Base-by-base conservation (phyloP, 2,888 invertebrate genomes). In the Acleris literana region DNA sequence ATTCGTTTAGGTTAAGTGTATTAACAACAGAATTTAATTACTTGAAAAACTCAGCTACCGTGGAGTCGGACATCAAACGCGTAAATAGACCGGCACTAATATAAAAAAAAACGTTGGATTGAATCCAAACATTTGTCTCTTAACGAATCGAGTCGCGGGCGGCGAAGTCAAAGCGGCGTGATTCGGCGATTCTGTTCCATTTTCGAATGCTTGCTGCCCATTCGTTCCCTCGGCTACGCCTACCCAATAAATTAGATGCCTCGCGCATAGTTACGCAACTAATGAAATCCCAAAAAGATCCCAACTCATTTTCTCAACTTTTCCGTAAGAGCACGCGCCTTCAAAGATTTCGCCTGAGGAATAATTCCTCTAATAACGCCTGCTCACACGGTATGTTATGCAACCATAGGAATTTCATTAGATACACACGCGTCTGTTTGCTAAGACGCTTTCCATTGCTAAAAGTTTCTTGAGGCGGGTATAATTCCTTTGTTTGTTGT, bases 401-500 rank as follows among this genome's bases (percentile, higher is more conserved):
- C 92, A 91, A 92, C 92, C 92, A 91, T 92, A 90, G 92, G 92
- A 92, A 92, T 92, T 92, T 92, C 92, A 92, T 92, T 92, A 92
- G 90, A 92, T 92, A 92, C 92, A 92, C 92, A 91, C 92, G 90
- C 88, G 92, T 91, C 84, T 92, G 92, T 92, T 92, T 92, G 92
- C 90, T 92, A 92, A 92, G 92, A 90, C 91, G 92, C 92, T 92
- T 92, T 92, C 92, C 92, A 92, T 91, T 92, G 92, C 92, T 92
- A 92, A 92, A 92, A 92, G 92, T 92, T 92, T 92, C 92, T 92
- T 92, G 92, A 92, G 91, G 92, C 92, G 92, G 92, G 92, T 89
- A 91, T 92, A 92, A 92, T 92, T 92, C 92, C 92, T 92, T 92
- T 92, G 92, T 92, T 92, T 92, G 90, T 90, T 88, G 85, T 85